Percentiles rank a stretch among this genome's conserved stretches.
Evolutionary conservation across 2,888 invertebrate species (phyloP).

Genomic region (Hydraecia micacea): DNA sequence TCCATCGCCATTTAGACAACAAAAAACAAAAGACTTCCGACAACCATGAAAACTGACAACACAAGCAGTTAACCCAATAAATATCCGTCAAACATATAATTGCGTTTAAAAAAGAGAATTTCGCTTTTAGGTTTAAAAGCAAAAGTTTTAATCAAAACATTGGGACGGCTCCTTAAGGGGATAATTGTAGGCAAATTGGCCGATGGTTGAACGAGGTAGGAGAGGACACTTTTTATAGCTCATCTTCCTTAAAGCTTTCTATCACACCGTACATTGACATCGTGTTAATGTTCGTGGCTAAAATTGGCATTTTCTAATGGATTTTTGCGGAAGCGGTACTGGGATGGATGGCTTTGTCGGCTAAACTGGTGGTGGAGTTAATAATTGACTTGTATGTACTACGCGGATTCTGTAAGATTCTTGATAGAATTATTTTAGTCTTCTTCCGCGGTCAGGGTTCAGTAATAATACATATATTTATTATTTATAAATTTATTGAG

Average conservation of each 20-base stretch:
- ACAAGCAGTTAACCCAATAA: slow-evolving; percentile 61
- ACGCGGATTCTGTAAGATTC: not conserved
- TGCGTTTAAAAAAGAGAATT: slow-evolving; percentile 61
- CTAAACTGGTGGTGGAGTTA: too few species aligned
- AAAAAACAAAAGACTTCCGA: slow-evolving; percentile 18
- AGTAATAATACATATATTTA: too few species aligned
- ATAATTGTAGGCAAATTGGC: slow-evolving; percentile 87
- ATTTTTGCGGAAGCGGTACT: not conserved
- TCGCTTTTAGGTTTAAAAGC: slow-evolving; percentile 61
- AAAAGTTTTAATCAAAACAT: slow-evolving; percentile 81
- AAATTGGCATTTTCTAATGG: slow-evolving; percentile 2
- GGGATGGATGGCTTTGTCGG: not conserved
- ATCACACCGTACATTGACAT: slow-evolving; percentile 71
- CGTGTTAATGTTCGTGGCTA: slow-evolving; percentile 2
- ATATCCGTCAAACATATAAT: slow-evolving; percentile 63
- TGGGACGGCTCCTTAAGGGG: slow-evolving; percentile 77
- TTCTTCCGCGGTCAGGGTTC: not conserved
- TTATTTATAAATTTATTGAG: too few species aligned
- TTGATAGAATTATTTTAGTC: too few species aligned
- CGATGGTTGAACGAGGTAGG: slow-evolving; percentile 79
- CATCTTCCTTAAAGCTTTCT: slow-evolving; percentile 55
- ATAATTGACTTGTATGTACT: not conserved
- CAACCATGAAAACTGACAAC: slow-evolving; percentile 47
- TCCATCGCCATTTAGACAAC: not conserved
- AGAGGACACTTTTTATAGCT: slow-evolving; percentile 76